These are phyloP conservation scores for Alsophila aescularia DNA, from an alignment of 2,888 invertebrate species.

Conservation along the genomic window DNA sequence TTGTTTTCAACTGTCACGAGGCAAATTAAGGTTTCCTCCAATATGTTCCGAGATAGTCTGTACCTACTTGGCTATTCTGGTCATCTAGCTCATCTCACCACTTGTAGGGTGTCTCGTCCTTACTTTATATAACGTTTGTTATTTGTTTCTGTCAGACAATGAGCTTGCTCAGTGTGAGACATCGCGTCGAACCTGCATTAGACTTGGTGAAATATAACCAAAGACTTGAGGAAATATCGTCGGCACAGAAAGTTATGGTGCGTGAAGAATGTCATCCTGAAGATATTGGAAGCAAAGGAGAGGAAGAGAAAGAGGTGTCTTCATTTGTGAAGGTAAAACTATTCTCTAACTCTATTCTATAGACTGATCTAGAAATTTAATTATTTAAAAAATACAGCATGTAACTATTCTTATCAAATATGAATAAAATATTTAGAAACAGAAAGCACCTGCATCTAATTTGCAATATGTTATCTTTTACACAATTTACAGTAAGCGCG, in stretches of 20 bases:
- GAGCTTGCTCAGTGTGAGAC: neutral
- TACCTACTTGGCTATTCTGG: slow-evolving; percentile 5
- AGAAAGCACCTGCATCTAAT: no score
- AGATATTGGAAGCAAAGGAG: neutral
- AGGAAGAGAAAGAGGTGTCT: neutral
- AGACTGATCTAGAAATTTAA: no score
- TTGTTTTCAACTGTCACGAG: neutral
- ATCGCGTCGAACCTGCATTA: neutral
- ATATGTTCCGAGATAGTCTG: slow-evolving; percentile 1
- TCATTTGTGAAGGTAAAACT: slow-evolving; percentile 9
- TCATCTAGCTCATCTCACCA: slow-evolving; percentile 10
- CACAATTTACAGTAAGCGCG: no score
- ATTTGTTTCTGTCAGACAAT: slow-evolving; percentile 7
- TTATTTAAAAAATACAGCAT: no score
- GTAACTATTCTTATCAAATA: no score
- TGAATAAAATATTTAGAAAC: no score
- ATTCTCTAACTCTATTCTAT: no score
- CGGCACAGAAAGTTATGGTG: neutral
- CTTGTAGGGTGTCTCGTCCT: slow-evolving; percentile 12
- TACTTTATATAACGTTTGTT: neutral
- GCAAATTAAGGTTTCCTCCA: slow-evolving; percentile 18
- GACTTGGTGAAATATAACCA: slow-evolving; percentile 4
- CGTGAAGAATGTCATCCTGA: neutral
- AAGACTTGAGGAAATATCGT: neutral
- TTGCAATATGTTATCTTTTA: no score